Base-by-base conservation (phyloP, 2,888 invertebrate species). In the Hydriomena furcata region DNA sequence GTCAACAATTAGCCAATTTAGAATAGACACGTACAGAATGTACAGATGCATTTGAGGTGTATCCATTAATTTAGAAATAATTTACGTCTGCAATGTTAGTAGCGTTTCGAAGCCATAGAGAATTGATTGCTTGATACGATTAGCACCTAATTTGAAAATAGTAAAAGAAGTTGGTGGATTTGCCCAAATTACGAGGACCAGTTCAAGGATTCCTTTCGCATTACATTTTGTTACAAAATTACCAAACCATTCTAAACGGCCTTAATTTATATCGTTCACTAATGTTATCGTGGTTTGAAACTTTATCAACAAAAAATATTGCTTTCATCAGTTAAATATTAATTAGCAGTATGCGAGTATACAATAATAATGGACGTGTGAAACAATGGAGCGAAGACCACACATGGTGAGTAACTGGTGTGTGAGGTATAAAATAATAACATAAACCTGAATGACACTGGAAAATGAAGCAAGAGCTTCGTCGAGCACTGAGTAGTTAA, bases 1-100 rank as follows among this genome's bases (percentile, higher is more conserved):
- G 71, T 63, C 67, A 67, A 38, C 62, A 73, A 73, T 72, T 73
- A 71, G 51, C 42, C 48, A 38, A 60, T 63, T 66, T 55, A 52
- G 23, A 24, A 45, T 5, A 12, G 21, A 10, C 28, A 35, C 31
- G 13, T 10, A n/a, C n/a, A n/a, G n/a, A n/a, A n/a, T n/a, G n/a
- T n/a, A n/a, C n/a, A n/a, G n/a, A n/a, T n/a, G n/a, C n/a, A n/a
- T n/a, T n/a, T n/a, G n/a, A n/a, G n/a, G n/a, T n/a, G n/a, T n/a
- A n/a, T n/a, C n/a, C n/a, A n/a, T n/a, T n/a, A 17, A 7, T 12
- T 6, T 31, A 31, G 31, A 2, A n/a, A 31, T 1, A 13, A n/a
- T 2, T 13, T 30, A 38, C 25, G 34, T 23, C 21, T 7, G 12
- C 24, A 23, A 12, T 32, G 31, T 10, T 24, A 17, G 17, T 17